Evolutionary conservation across 2,113 vertebrate genomes (phyloP).

Genomic region (Paralichthys olivaceus): DNA sequence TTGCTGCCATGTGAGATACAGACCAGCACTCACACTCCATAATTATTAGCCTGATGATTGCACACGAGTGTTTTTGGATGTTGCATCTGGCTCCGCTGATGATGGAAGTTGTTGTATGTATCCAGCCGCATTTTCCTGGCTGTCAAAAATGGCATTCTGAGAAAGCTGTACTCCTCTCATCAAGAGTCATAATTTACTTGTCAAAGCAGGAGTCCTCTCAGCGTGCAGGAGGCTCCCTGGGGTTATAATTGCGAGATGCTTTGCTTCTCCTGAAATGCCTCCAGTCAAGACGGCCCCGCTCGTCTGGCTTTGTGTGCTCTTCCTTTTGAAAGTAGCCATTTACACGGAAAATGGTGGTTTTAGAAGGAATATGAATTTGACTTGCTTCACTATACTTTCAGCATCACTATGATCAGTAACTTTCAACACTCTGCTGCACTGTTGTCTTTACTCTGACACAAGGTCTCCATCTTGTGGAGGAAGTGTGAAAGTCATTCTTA

Average conservation of each 20-base stretch:
- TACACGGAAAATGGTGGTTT: conserved; percentile 57
- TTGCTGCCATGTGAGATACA: conserved; percentile 69
- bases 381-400: conserved; percentile 64
- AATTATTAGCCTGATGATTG: conserved; percentile 79
- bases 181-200: conserved; percentile 83
- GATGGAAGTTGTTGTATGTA: conserved; percentile 76
- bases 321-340: conserved; percentile 70
- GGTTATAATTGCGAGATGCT: conserved; percentile 75
- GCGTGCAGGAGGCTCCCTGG: conserved; percentile 65
- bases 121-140: conserved; percentile 63
- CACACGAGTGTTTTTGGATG: conserved; percentile 74
- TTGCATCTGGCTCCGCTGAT: conserved; percentile 68
- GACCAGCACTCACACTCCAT: conserved; percentile 75
- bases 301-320: conserved; percentile 64
- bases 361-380: conserved; percentile 31
- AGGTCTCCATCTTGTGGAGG: conserved; percentile 74
- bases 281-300: conserved; percentile 63
- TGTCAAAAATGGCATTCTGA: conserved; percentile 78
- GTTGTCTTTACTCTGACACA: conserved; percentile 41
- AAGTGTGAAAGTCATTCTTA: background rate
- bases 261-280: conserved; percentile 71
- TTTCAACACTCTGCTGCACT: conserved; percentile 30
- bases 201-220: conserved; percentile 77
- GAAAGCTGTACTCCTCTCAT: conserved; percentile 72
- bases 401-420: conserved; percentile 58